These are phyloP conservation scores for Adelognathus sp. DNA, from an alignment of 2,888 invertebrate genomes.

Conservation along the genomic window DNA sequence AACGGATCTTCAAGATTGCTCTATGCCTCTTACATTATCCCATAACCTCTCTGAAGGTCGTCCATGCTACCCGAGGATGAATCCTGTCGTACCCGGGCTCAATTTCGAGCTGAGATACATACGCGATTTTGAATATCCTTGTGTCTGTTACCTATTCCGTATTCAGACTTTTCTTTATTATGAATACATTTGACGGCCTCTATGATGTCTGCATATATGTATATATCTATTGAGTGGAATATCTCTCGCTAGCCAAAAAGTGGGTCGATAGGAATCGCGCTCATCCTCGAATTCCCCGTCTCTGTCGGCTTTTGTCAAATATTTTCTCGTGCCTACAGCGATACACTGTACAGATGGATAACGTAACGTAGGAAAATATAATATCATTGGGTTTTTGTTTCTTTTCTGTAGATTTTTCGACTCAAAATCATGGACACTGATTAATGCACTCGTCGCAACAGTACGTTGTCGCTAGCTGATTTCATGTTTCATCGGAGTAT, in stretches of 20 bases:
- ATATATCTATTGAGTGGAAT: constrained; percentile 25
- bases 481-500: neutral
- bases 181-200: constrained; percentile 54
- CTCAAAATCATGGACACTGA: neutral
- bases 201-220: too few relatives aligned
- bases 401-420: neutral
- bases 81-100: neutral
- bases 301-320: constrained; percentile 15
- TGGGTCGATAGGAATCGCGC: constrained; percentile 57
- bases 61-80: neutral
- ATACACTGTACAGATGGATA: neutral
- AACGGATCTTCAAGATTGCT: constrained; percentile 31
- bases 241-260: constrained; percentile 34
- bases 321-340: constrained; percentile 4
- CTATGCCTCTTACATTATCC: constrained; percentile 1
- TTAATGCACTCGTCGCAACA: neutral
- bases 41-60: constrained; percentile 3
- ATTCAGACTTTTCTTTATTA: constrained; percentile 53
- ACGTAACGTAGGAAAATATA: neutral
- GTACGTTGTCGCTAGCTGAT: neutral
- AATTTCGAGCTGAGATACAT: constrained; percentile 16
- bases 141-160: constrained; percentile 17
- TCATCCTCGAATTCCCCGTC: constrained; percentile 25
- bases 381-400: neutral
- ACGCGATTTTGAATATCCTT: constrained; percentile 1